Percentiles rank a stretch among this genome's conserved stretches.
Evolutionary conservation across 2,888 invertebrate genomes (phyloP).

Genomic region (Lobophora halterata): DNA sequence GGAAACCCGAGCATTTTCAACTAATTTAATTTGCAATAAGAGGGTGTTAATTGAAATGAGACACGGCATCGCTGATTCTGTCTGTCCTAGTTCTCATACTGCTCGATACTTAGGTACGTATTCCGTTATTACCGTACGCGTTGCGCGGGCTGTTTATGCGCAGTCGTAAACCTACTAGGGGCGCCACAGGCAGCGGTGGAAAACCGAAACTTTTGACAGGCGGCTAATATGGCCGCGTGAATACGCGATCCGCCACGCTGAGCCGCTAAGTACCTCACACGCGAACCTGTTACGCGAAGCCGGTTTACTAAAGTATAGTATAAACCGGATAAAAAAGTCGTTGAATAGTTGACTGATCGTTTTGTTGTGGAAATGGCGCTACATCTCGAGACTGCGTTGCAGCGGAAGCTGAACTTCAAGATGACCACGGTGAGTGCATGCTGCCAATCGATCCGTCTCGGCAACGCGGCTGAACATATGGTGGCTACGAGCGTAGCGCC

Average conservation of each 20-base stretch:
- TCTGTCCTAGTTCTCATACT: no score
- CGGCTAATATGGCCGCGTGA: constrained; percentile 77
- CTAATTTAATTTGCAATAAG: no score
- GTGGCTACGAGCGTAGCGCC: constrained; percentile 52
- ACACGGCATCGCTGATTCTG: no score
- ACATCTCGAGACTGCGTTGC: constrained; percentile 76
- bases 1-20: no score
- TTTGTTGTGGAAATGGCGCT: constrained; percentile 60
- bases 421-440: constrained; percentile 79
- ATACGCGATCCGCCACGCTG: constrained; percentile 73
- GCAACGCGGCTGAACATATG: constrained; percentile 75
- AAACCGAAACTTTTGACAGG: constrained; percentile 65
- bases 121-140: no score
- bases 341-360: constrained; percentile 44
- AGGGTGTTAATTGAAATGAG: no score
- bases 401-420: constrained; percentile 78
- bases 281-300: constrained; percentile 65
- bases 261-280: constrained; percentile 62
- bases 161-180: constrained; percentile 66
- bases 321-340: constrained; percentile 57
- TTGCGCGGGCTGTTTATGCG: constrained; percentile 58
- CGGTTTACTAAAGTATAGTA: constrained; percentile 61
- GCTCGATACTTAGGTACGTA: no score
- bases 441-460: constrained; percentile 70
- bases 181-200: constrained; percentile 60